Conservation (phyloP, 2,797 vertebrate genomes). For the Tinamus major region DNA sequence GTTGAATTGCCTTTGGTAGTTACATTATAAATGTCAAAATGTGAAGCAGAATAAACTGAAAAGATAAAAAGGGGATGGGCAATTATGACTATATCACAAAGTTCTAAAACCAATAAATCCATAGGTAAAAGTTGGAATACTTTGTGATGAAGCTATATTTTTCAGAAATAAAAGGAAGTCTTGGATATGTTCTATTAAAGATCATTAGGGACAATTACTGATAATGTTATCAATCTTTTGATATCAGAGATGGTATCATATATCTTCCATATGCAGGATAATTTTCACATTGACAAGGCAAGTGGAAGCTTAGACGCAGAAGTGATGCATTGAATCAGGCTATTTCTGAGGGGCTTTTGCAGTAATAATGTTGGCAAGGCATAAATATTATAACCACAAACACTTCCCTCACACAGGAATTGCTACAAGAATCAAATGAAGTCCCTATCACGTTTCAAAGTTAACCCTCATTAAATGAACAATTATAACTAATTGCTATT, state of each 20-base stretch:
- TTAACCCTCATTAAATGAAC: background rate
- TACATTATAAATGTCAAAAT: background rate
- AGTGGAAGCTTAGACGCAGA: background rate
- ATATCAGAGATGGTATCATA: background rate
- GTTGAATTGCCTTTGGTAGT: background rate
- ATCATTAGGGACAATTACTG: background rate
- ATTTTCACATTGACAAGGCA: background rate
- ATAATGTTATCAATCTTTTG: background rate
- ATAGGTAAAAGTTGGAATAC: background rate
- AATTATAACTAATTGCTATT: background rate
- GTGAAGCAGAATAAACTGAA: background rate
- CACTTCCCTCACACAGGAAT: fast-evolving
- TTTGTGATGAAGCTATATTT: background rate
- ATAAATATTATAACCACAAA: background rate
- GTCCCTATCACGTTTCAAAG: background rate
- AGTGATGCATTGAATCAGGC: background rate
- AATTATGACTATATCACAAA: background rate
- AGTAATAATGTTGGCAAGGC: background rate
- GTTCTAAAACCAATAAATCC: background rate
- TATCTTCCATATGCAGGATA: background rate
- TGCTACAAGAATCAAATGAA: background rate
- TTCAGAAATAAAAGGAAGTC: background rate
- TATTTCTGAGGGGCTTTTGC: background rate
- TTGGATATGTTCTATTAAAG: background rate
- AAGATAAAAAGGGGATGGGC: background rate